A percentile compares a stretch with the other conserved stretches of the same genome.
phyloP scores from a whole-genome alignment of 2,113 vertebrate species.

The Dissostichus mawsoni region DNA sequence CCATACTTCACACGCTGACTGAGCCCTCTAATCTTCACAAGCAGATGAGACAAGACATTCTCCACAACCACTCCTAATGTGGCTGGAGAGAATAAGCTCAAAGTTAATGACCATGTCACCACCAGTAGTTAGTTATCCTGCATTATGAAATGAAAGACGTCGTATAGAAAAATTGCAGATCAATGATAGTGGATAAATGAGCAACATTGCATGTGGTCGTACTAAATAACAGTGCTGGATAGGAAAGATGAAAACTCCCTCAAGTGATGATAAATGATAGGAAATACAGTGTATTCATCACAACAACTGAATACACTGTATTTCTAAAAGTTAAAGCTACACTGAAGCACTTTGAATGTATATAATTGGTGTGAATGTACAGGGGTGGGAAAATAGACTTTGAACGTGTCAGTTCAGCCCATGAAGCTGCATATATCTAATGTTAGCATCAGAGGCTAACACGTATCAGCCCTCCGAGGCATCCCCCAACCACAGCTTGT shows the following conservation, averaged over 20 bases:
- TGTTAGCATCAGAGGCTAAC: not conserved
- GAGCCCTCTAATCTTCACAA: slow-evolving; percentile 33
- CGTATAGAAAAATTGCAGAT: slow-evolving; percentile 1
- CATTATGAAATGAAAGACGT: slow-evolving; percentile 13
- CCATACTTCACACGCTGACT: not conserved
- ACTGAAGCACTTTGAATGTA: not conserved
- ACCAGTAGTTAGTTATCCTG: not conserved
- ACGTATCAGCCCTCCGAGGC: not conserved
- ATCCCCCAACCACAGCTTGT: not conserved
- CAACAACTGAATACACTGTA: not conserved
- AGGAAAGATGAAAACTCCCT: no score
- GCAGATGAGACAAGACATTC: not conserved
- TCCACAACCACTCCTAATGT: not conserved
- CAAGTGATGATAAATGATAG: no score
- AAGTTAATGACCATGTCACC: slow-evolving; percentile 5
- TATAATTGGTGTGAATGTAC: not conserved
- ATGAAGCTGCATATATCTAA: not conserved
- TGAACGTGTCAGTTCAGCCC: not conserved
- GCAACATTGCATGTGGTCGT: not conserved
- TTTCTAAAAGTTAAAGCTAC: not conserved
- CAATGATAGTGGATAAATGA: not conserved
- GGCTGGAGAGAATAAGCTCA: not conserved
- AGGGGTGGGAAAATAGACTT: not conserved
- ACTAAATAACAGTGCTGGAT: no score
- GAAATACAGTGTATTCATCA: not conserved